Conservation (phyloP, 2,113 vertebrate genomes). For the Aspidoscelis tigris region DNA sequence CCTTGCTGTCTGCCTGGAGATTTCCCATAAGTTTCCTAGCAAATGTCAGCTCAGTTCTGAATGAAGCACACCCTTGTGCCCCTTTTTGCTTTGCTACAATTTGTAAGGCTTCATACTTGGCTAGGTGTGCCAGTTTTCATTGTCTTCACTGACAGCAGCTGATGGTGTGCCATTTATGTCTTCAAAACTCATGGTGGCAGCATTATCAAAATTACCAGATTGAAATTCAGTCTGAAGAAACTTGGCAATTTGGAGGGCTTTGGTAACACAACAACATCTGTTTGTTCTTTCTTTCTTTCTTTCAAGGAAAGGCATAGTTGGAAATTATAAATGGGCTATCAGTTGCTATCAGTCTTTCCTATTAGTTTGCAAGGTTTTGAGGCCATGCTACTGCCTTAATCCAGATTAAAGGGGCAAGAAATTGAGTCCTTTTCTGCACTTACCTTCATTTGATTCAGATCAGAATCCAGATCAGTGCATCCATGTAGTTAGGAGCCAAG, state of each 20-base stretch:
- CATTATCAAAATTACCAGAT: conserved; percentile 60
- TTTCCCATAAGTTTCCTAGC: conserved; percentile 63
- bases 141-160: conserved; percentile 60
- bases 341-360: not conserved
- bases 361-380: not conserved
- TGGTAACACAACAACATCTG: not conserved
- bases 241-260: conserved; percentile 4
- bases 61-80: conserved; percentile 48
- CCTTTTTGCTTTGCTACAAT: conserved; percentile 58
- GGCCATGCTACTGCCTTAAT: no score
- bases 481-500: no score
- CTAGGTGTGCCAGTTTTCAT: conserved; percentile 66
- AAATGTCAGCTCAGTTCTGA: conserved; percentile 65
- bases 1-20: conserved; percentile 61
- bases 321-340: not conserved
- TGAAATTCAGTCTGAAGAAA: conserved; percentile 18
- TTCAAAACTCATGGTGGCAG: conserved; percentile 66
- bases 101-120: conserved; percentile 69
- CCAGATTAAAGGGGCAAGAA: no score
- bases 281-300: not conserved
- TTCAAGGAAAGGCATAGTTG: not conserved
- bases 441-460: no score
- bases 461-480: no score
- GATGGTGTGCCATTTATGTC: conserved; percentile 47
- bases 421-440: no score